Percentiles rank a stretch among this genome's conserved stretches.
Evolutionary conservation across 2,113 vertebrate species (phyloP).

Genomic region (Pygathrix nemaeus): DNA sequence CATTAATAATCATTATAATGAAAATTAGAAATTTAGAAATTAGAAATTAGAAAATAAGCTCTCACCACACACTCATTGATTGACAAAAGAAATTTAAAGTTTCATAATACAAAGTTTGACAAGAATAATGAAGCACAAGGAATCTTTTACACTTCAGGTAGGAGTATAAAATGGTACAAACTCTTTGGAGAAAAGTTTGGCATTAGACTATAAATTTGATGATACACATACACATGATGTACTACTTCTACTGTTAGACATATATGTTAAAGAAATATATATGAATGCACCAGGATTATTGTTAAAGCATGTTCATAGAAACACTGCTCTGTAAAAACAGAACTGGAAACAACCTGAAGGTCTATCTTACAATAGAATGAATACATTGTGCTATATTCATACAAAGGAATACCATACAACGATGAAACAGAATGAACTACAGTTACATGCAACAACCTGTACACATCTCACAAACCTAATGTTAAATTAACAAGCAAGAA

Average conservation of each 20-base stretch:
- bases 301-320: slow-evolving; percentile 5
- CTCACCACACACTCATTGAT: not conserved
- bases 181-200: not conserved
- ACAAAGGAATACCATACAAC: not conserved
- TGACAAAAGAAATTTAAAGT: not conserved
- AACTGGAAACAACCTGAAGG: not conserved
- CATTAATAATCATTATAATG: not conserved
- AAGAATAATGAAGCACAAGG: not conserved
- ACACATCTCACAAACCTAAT: not conserved
- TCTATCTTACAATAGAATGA: not conserved
- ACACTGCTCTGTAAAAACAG: not conserved
- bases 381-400: not conserved
- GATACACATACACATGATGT: not conserved
- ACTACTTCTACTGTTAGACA: not conserved
- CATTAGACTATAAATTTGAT: not conserved
- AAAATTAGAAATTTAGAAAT: not conserved
- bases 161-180: not conserved
- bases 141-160: not conserved
- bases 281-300: not conserved
- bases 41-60: not conserved
- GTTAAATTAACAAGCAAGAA: not conserved
- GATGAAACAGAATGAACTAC: not conserved
- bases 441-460: not conserved
- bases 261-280: not conserved
- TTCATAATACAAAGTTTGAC: not conserved